Base-by-base conservation (phyloP, 2,797 vertebrate genomes). In the Trichosurus vulpecula region DNA sequence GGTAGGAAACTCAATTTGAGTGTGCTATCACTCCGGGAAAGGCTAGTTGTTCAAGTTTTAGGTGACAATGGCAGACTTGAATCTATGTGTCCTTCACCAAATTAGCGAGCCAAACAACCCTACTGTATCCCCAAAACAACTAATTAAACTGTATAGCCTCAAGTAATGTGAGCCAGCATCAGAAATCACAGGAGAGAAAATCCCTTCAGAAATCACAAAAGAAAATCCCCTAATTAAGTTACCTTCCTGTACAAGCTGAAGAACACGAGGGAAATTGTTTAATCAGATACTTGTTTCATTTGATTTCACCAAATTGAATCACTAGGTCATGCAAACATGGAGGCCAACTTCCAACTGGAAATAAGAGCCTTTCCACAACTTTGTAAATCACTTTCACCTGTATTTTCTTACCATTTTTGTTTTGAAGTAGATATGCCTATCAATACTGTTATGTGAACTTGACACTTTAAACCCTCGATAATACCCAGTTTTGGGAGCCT, bases 151-250 rank as follows among this genome's bases (percentile, higher is more conserved):
- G 87, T 55, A 94, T 47, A 95, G 95, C 47, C 27, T 54, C 55
- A 55, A 81, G 52, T 52, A 61, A 55, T 87, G 91, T 92, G 55
- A 95, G 93, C 93, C 51, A 57, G 89, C 54, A 95, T 58, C 1
- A 92, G 52, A 91, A 57, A 92, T 35, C 87, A 95, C 61, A 91
- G 81, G 35, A n/a, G 61, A 95, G 74, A 29, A 58, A 58, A 58
- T 58, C 57, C 57, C 57, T 58, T 58, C 57, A 58, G 29, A 58
- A 58, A 58, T 30, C 57, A 30, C 3, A 11, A 31, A 57, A 96
- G 74, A 90, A n/a, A 74, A 58, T 91, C 35, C 11, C 93, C 53
- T 94, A 97, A 97, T 93, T 94, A 91, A 95, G 94, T 95, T 95
- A 81, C 4, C 52, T 29, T 66, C 66, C 22, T 47, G 3, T 74